Evolutionary conservation across 2,797 vertebrate genomes (phyloP).

Genomic region (Podargus strigoides): DNA sequence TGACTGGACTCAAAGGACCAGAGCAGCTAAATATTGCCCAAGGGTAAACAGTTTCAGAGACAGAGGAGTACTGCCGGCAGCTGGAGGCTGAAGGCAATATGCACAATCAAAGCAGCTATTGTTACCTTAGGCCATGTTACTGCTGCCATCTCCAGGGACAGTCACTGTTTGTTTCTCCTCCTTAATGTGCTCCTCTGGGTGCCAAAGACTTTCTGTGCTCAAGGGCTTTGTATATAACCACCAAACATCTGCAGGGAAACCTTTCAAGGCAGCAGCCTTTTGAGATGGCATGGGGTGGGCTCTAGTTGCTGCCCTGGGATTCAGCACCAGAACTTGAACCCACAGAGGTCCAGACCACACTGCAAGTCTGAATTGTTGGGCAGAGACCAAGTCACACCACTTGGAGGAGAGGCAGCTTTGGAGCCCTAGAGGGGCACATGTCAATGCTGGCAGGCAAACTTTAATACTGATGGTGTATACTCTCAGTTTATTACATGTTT

Average conservation of each 20-base stretch:
- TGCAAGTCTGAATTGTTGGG: too few relatives aligned
- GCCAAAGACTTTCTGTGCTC: not conserved
- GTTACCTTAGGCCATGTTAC: conserved; percentile 16
- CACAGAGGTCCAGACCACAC: too few relatives aligned
- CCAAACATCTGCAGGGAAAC: not conserved
- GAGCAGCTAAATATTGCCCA: conserved; percentile 18
- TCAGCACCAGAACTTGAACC: too few relatives aligned
- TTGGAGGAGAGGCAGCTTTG: not conserved
- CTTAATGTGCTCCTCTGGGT: rapidly evolving
- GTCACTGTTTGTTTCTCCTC: not conserved
- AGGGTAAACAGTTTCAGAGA: not conserved
- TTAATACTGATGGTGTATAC: not conserved
- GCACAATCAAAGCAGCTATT: conserved; percentile 27
- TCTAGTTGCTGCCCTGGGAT: not conserved
- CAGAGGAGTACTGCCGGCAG: not conserved
- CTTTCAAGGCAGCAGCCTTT: not conserved
- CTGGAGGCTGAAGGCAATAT: conserved; percentile 30
- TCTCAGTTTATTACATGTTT: not conserved
- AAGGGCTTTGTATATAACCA: not conserved
- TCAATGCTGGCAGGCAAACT: not conserved
- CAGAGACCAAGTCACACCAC: not conserved
- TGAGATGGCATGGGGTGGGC: rapidly evolving
- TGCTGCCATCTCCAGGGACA: not conserved
- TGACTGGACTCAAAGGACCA: not conserved
- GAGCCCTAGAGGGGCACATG: not conserved